These are phyloP conservation scores for Oreochromis aureus DNA, from an alignment of 2,113 vertebrate species.

Conservation along the genomic window DNA sequence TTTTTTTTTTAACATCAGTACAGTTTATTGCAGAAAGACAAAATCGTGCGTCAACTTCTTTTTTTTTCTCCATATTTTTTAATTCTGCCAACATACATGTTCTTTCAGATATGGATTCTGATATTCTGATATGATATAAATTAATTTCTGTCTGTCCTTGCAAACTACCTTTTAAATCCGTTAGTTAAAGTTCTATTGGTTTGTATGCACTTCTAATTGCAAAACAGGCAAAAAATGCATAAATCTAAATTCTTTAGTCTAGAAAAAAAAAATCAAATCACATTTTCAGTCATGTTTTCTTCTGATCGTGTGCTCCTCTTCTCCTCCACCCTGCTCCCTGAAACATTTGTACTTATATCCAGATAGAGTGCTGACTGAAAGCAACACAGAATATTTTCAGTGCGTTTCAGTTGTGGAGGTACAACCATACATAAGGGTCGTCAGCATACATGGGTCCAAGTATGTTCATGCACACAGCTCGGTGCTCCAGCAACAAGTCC, in stretches of 20 bases:
- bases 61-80: neutral
- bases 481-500: conserved; percentile 64
- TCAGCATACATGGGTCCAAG: conserved; percentile 57
- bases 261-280: neutral
- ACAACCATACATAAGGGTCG: conserved; percentile 58
- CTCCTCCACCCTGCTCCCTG: neutral
- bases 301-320: neutral
- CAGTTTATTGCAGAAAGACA: neutral
- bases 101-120: neutral
- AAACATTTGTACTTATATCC: neutral
- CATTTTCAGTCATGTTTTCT: neutral
- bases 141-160: neutral
- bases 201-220: neutral
- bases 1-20: too few species aligned
- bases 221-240: neutral
- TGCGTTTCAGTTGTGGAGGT: conserved; percentile 31
- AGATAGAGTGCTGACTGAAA: neutral
- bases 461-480: conserved; percentile 44
- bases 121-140: neutral
- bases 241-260: neutral
- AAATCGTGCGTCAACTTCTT: neutral
- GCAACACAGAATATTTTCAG: neutral
- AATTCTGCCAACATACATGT: neutral
- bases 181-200: neutral
- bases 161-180: neutral